phyloP scores from a whole-genome alignment of 1,140 invertebrate genomes.

The Brachionus rotundiformis region DNA sequence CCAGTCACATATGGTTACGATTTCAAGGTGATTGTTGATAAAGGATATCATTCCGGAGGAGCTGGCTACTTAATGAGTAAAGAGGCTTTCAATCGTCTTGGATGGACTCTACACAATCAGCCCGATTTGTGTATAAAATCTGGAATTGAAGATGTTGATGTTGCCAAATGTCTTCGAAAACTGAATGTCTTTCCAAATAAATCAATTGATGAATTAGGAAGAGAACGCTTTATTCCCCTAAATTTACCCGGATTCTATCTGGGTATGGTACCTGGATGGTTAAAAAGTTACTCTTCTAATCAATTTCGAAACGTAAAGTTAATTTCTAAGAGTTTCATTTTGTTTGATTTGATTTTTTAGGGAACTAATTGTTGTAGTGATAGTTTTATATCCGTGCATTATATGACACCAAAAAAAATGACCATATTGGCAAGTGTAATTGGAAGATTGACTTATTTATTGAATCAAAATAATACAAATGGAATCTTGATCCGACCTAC shows the following conservation, averaged over 20 bases:
- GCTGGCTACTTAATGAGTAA: constrained; percentile 80
- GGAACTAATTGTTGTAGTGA: constrained; percentile 46
- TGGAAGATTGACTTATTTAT: neutral
- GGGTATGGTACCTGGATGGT: neutral
- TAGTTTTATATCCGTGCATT: constrained; percentile 37
- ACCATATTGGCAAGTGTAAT: neutral
- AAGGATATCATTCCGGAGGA: constrained; percentile 62
- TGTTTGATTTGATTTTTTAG: neutral
- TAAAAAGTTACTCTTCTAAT: constrained; percentile 17
- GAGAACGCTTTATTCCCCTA: constrained; percentile 78
- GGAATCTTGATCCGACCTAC: neutral
- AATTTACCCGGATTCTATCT: neutral
- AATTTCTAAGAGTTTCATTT: neutral
- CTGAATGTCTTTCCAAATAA: constrained; percentile 83
- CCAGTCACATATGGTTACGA: constrained; percentile 61
- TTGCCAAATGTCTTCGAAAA: constrained; percentile 85
- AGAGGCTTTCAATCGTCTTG: constrained; percentile 55
- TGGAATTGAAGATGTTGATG: constrained; percentile 83
- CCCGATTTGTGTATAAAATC: neutral
- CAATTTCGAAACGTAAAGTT: constrained; percentile 12
- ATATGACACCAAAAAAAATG: constrained; percentile 25
- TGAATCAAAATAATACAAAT: neutral
- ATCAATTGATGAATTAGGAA: constrained; percentile 76
- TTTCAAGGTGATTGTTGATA: constrained; percentile 57
- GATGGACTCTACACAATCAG: neutral